phyloP scores from a whole-genome alignment of 2,797 vertebrate genomes.

The Myripristis murdjan region DNA sequence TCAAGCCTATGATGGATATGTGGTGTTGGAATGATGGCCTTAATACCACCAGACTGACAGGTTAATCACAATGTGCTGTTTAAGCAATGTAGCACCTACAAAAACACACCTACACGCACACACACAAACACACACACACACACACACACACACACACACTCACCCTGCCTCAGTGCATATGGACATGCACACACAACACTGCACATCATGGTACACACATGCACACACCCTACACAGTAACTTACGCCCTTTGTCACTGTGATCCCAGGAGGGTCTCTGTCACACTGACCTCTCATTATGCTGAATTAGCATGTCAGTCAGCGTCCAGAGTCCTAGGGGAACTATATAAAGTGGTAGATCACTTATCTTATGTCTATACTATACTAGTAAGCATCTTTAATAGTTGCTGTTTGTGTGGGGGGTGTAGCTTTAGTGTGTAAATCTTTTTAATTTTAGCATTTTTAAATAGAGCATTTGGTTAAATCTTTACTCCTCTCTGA shows the following conservation, averaged over 20 bases:
- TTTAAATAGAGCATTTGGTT: neutral
- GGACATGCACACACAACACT: neutral
- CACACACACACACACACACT: conserved; percentile 6
- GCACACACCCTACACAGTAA: conserved; percentile 1
- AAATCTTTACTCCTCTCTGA: neutral
- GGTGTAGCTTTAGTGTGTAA: neutral
- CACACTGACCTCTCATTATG: conserved; percentile 65
- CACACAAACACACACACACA: conserved; percentile 22
- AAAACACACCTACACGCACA: conserved; percentile 50
- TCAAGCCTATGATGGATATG: conserved; percentile 67
- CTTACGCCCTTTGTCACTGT: conserved; percentile 16
- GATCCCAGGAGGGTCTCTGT: conserved; percentile 39
- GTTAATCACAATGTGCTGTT: conserved; percentile 76
- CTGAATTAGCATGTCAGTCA: conserved; percentile 63
- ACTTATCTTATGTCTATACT: conserved; percentile 18
- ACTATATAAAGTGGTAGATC: conserved; percentile 21
- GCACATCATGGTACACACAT: conserved; percentile 22
- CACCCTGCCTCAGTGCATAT: neutral
- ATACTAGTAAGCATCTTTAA: neutral
- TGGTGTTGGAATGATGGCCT: conserved; percentile 64
- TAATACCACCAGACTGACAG: conserved; percentile 69
- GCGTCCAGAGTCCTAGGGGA: conserved; percentile 17
- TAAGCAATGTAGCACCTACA: conserved; percentile 59
- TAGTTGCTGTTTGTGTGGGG: neutral
- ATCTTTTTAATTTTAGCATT: neutral